Conservation (phyloP, 1,140 invertebrate genomes). For the Microplitis demolitor region DNA sequence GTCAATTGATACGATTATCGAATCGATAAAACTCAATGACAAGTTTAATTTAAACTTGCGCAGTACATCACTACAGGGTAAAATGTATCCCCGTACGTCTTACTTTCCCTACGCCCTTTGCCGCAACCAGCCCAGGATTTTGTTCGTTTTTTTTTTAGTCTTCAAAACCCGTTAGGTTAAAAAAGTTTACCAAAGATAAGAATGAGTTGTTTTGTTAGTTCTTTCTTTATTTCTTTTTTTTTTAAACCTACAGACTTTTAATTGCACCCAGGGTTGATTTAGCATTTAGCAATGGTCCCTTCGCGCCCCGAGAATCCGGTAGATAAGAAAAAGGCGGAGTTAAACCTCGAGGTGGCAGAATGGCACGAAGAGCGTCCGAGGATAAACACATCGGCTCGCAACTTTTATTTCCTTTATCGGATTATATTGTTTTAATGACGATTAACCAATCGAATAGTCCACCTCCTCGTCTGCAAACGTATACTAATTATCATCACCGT, state of each 20-base stretch:
- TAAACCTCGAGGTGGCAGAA: constrained; percentile 7
- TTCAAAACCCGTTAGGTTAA: too few relatives aligned
- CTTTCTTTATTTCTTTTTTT: constrained; percentile 12
- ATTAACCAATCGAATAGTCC: constrained; percentile 1
- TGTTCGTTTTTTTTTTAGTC: too few relatives aligned
- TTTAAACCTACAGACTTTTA: constrained; percentile 28
- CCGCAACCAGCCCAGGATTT: too few relatives aligned
- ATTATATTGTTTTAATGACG: background rate
- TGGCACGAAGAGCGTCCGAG: constrained; percentile 20
- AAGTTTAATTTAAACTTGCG: background rate
- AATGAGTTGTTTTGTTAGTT: constrained; percentile 4
- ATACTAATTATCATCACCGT: background rate
- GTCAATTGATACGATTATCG: constrained; percentile 23
- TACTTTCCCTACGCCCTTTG: too few relatives aligned
- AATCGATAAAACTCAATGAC: constrained; percentile 18
- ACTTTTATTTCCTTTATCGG: constrained; percentile 7
- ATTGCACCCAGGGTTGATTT: constrained; percentile 27
- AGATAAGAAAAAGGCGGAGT: constrained; percentile 25
- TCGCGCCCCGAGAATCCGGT: constrained; percentile 3
- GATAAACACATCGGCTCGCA: background rate
- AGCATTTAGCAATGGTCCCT: constrained; percentile 11
- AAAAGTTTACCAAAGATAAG: constrained; percentile 21
- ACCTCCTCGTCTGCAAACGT: background rate
- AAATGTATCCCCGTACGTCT: too few relatives aligned
- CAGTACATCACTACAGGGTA: too few relatives aligned